Percentiles rank a stretch among this genome's conserved stretches.
Conservation (phyloP, 2,888 invertebrate genomes). For the Phasia obesa region DNA sequence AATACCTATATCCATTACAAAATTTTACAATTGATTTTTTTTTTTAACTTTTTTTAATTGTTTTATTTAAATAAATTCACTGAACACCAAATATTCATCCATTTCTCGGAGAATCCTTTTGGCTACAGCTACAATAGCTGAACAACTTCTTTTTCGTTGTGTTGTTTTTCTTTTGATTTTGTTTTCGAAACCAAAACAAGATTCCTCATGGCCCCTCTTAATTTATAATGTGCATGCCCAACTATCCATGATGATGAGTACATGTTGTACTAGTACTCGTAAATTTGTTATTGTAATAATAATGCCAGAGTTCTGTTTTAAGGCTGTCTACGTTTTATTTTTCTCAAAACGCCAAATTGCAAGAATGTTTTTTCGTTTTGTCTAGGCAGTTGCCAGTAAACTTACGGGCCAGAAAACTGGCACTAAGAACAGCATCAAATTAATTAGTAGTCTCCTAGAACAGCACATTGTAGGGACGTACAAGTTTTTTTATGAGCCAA, state of each 20-base stretch:
- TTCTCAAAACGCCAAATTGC: neutral
- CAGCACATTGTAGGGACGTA: no score
- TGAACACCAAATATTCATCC: constrained; percentile 33
- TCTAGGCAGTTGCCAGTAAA: no score
- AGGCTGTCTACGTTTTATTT: neutral
- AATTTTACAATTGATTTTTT: constrained; percentile 6
- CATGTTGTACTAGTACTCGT: constrained; percentile 28
- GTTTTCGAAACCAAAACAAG: constrained; percentile 63
- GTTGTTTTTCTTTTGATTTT: constrained; percentile 51
- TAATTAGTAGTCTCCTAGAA: no score
- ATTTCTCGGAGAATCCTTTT: constrained; percentile 59
- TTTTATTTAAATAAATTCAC: constrained; percentile 5
- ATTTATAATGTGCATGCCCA: constrained; percentile 42
- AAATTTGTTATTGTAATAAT: constrained; percentile 14
- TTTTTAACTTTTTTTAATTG: constrained; percentile 9
- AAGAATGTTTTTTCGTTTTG: neutral
- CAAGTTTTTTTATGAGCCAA: no score
- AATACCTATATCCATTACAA: neutral
- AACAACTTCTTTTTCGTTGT: constrained; percentile 63
- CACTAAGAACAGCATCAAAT: no score
- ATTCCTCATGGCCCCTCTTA: constrained; percentile 40
- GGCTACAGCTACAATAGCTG: constrained; percentile 58
- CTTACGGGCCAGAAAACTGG: no score
- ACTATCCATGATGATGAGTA: constrained; percentile 28
- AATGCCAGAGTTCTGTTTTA: constrained; percentile 8